phyloP scores from a whole-genome alignment of 1,140 invertebrate genomes.

The Procambarus virginalis region DNA sequence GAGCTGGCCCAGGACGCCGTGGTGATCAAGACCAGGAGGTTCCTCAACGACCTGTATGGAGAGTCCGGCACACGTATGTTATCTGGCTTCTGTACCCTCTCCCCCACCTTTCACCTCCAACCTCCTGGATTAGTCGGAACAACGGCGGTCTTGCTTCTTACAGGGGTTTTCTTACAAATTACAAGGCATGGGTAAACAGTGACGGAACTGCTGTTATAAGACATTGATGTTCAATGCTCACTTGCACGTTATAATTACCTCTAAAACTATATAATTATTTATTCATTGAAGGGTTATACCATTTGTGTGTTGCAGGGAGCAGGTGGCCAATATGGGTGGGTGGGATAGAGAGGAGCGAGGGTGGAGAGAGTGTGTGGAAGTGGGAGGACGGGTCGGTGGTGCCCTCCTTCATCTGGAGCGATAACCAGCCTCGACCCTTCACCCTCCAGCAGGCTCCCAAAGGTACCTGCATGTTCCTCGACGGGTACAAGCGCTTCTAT shows the following conservation, averaged over 20 bases:
- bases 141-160: too few species aligned
- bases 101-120: not conserved
- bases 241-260: too few species aligned
- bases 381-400: conserved; percentile 7
- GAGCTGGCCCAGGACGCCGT: conserved; percentile 16
- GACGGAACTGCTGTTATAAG: too few species aligned
- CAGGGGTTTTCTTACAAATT: too few species aligned
- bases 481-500: conserved; percentile 35
- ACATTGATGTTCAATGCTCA: too few species aligned
- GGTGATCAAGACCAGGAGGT: conserved; percentile 32
- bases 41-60: conserved; percentile 26
- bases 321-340: conserved; percentile 55
- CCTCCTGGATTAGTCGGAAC: too few species aligned
- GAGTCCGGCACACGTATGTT: conserved; percentile 33
- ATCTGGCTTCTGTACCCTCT: too few species aligned
- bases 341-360: conserved; percentile 9
- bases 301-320: conserved; percentile 7
- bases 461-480: conserved; percentile 38
- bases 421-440: conserved; percentile 18
- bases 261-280: too few species aligned
- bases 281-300: too few species aligned
- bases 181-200: too few species aligned
- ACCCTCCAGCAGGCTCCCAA: not conserved
- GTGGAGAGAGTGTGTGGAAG: not conserved
- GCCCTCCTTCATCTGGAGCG: conserved; percentile 22